Evolutionary conservation across 2,888 invertebrate species (phyloP), one percentile per base, ranked within the genome.

Genomic region (Epinotia demarniana): DNA sequence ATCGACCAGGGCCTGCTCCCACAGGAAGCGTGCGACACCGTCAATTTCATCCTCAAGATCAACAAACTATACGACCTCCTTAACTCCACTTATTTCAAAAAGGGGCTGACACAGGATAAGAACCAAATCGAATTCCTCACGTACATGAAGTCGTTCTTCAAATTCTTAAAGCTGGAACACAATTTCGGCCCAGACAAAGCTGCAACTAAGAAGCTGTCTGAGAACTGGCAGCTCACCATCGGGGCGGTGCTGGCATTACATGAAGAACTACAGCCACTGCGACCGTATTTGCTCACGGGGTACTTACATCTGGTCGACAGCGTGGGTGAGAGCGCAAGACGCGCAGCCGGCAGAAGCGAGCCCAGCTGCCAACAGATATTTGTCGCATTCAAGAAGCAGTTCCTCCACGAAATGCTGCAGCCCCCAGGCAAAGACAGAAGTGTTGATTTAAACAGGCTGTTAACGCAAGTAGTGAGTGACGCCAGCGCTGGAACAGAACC

Each of bases 251-350:
- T 74, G 49, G 68, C 64, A 60, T 46, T 73, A 49, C 60, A 63
- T 12, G 67, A 49, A 43, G 63, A 69, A 39, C 19, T 73, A 19
- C 66, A 73, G 18, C 64, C 66, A 64, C 9, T 46, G 55, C 66
- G 57, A 55, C 61, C 62, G 3, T 43, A 16, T 23, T 33, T 72
- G n/a, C 55, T 62, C 55, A 67, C 75, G 62, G 63, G 68, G 19
- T 62, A 72, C 49, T 18, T 62, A 33, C 67, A 62, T 19, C 18
- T 72, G 9, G 46, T 69, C 57, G 62, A 33, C 27, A 43, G 62
- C 43, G 27, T 76, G 79, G 72, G 79, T 83, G 16, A 80, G 79
- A 19, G 73, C 84, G 75, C 79, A 84, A 18, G 85, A 2, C 62
- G 62, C 4, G 43, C 46, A 23, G 53, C 67, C 11, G 23, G 19